phyloP scores from a whole-genome alignment of 2,113 vertebrate species.

The Cephalopholis sonnerati region DNA sequence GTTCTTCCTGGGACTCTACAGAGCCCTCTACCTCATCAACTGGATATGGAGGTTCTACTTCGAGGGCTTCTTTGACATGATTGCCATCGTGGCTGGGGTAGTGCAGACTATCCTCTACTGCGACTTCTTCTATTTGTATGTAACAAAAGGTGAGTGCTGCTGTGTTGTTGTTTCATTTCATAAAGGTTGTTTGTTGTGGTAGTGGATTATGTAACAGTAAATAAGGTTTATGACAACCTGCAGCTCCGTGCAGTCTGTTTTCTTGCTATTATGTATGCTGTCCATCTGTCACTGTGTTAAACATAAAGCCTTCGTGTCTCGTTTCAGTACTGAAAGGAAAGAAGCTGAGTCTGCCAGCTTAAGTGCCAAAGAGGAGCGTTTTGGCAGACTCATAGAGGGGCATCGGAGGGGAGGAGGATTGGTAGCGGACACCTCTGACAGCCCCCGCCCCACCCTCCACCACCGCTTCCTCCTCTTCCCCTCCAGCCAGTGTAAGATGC shows the following conservation, averaged over 20 bases:
- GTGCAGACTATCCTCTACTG: constrained; percentile 99
- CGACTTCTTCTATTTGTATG: constrained; percentile 99
- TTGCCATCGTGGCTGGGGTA: constrained; percentile 96
- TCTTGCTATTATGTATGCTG: not conserved
- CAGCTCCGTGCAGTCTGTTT: not conserved
- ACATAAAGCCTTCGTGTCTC: constrained; percentile 34
- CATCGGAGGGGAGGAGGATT: constrained; percentile 54
- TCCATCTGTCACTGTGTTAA: not conserved
- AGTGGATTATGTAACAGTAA: not conserved
- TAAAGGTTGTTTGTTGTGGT: not conserved
- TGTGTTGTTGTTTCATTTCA: not conserved
- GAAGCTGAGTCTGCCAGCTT: constrained; percentile 99
- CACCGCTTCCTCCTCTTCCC: constrained; percentile 73
- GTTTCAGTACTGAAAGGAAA: constrained; percentile 97
- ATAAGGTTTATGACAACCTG: not conserved
- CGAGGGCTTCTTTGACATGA: constrained; percentile 99
- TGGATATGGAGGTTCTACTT: constrained; percentile 99
- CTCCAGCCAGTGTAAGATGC: constrained; percentile 90
- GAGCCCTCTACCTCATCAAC: constrained; percentile 97
- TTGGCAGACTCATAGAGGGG: constrained; percentile 82
- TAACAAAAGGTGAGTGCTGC: constrained; percentile 93
- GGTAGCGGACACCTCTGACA: constrained; percentile 85
- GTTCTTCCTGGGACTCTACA: constrained; percentile 98
- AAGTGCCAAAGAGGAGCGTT: constrained; percentile 90
- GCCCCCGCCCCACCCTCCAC: constrained; percentile 71